Conservation (phyloP, 2,113 vertebrate genomes). For the Dipodomys spectabilis region DNA sequence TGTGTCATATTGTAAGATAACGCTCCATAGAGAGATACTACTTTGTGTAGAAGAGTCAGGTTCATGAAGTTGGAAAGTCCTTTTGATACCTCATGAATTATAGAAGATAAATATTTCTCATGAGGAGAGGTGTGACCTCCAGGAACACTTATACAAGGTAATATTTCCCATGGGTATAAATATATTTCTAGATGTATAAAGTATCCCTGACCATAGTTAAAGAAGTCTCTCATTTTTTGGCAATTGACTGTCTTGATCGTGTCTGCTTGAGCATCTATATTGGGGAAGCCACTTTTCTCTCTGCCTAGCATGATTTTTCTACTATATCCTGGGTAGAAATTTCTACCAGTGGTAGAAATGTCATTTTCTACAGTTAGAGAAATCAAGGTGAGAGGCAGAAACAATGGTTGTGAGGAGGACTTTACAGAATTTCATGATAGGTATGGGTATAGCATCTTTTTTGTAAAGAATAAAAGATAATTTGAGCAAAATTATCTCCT, state of each 20-base stretch:
- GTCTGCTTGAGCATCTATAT: background rate
- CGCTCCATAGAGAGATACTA: background rate
- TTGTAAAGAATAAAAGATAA: too few species aligned
- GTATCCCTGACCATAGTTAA: background rate
- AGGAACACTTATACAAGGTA: background rate
- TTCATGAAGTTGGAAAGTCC: background rate
- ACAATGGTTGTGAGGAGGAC: background rate
- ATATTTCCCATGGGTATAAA: background rate
- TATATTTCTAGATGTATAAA: background rate
- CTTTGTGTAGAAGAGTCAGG: background rate
- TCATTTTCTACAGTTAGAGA: background rate
- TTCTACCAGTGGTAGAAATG: background rate
- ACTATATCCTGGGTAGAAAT: background rate
- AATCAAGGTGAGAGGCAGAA: background rate
- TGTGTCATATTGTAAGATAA: conserved; percentile 26
- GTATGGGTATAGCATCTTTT: background rate
- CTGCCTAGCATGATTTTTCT: background rate
- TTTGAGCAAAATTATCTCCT: background rate
- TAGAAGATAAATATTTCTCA: conserved; percentile 17
- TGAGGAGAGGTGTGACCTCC: conserved; percentile 3
- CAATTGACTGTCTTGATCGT: background rate
- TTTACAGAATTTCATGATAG: background rate
- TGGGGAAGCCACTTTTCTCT: background rate
- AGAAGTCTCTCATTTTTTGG: background rate
- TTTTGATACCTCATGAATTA: background rate